These are phyloP conservation scores for Sander vitreus DNA, from an alignment of 2,113 vertebrate genomes.

Conservation along the genomic window DNA sequence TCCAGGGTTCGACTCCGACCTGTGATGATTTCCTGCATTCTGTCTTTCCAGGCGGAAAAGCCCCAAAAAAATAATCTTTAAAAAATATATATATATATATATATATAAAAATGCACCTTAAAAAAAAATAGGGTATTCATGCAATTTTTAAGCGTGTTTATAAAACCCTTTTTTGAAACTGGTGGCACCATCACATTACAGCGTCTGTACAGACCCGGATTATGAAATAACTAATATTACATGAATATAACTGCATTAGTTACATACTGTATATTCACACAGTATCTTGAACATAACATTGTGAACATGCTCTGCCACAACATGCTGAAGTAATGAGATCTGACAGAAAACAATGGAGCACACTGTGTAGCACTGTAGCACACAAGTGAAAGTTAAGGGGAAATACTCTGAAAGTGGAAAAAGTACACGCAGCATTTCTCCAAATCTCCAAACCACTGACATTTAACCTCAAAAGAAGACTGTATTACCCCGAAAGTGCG, in stretches of 20 bases:
- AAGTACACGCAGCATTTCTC: constrained; percentile 23
- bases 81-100: no score
- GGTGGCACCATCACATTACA: background rate
- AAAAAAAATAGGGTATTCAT: background rate
- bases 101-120: no score
- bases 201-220: background rate
- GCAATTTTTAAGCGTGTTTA: background rate
- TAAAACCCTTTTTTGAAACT: background rate
- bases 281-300: background rate
- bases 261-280: background rate
- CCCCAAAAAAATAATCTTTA: no score
- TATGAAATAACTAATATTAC: background rate
- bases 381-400: constrained; percentile 13
- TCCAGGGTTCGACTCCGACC: no score
- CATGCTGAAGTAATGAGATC: constrained; percentile 10
- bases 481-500: constrained; percentile 5
- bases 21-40: no score
- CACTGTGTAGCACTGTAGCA: background rate
- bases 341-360: constrained; percentile 28
- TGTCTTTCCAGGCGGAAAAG: no score
- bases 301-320: background rate
- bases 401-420: constrained; percentile 38
- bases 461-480: constrained; percentile 37
- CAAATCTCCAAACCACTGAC: constrained; percentile 20
- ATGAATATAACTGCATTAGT: background rate